Conservation (phyloP, 1,140 invertebrate species). For the Drosophila parvula region DNA sequence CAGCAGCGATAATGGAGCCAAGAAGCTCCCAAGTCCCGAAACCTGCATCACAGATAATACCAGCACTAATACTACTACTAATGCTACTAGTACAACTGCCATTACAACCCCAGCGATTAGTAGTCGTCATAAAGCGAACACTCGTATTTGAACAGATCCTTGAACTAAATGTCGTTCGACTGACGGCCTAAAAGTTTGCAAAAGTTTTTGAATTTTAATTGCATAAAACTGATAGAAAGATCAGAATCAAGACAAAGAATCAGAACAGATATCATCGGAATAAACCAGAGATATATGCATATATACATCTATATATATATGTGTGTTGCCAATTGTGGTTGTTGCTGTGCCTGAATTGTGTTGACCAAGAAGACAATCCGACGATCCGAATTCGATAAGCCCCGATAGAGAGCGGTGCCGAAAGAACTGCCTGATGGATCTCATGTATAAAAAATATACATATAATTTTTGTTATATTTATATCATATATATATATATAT, state of each 20-base stretch:
- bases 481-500: constrained; percentile 55
- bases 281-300: constrained; percentile 8
- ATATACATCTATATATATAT: constrained; percentile 40
- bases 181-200: constrained; percentile 38
- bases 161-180: constrained; percentile 61
- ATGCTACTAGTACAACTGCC: constrained; percentile 48
- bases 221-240: constrained; percentile 71
- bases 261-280: constrained; percentile 22
- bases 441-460: constrained; percentile 45
- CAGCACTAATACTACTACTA: constrained; percentile 41
- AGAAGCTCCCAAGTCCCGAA: constrained; percentile 23
- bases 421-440: constrained; percentile 43
- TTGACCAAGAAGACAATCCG: constrained; percentile 50
- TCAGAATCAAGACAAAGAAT: constrained; percentile 6
- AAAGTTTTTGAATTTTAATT: constrained; percentile 80
- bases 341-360: constrained; percentile 72
- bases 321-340: constrained; percentile 78
- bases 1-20: constrained; percentile 23
- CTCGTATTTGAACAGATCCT: constrained; percentile 77
- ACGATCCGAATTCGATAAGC: constrained; percentile 46
- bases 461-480: constrained; percentile 69
- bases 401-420: constrained; percentile 8
- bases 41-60: constrained; percentile 33
- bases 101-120: constrained; percentile 62
- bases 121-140: constrained; percentile 57